These are phyloP conservation scores for Tiaroga cobitis DNA, from an alignment of 2,797 vertebrate genomes.

Conservation along the genomic window DNA sequence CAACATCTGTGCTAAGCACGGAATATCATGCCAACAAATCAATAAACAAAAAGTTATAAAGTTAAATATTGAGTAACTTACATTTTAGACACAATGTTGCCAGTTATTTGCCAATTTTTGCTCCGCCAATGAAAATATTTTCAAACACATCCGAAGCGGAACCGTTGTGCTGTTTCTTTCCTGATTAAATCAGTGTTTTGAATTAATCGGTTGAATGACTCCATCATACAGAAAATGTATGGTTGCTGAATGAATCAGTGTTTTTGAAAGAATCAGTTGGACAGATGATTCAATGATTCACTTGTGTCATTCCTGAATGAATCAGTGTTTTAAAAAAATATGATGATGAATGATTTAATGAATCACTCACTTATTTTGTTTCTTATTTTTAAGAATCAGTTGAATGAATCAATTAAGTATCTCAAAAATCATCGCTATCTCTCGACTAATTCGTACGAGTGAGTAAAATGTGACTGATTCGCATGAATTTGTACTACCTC, in stretches of 20 bases:
- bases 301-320: not conserved
- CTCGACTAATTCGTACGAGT: no score
- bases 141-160: not conserved
- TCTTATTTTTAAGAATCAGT: not conserved
- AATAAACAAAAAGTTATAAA: not conserved
- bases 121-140: not conserved
- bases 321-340: not conserved
- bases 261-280: not conserved
- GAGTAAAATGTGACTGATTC: no score
- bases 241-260: not conserved
- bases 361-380: not conserved
- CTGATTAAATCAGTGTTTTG: no score
- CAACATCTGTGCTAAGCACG: not conserved
- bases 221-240: not conserved
- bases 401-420: not conserved
- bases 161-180: not conserved
- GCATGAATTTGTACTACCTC: no score
- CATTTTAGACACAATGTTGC: not conserved
- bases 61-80: not conserved
- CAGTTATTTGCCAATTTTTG: not conserved
- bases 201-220: not conserved
- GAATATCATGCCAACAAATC: not conserved
- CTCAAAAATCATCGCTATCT: not conserved
- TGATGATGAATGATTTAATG: not conserved
- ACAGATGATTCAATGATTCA: not conserved